Evolutionary conservation across 92 coral and sea anemone genomes (phyloP), one percentile per base, ranked within the genome.

Genomic region (Zoanthus gigantus): DNA sequence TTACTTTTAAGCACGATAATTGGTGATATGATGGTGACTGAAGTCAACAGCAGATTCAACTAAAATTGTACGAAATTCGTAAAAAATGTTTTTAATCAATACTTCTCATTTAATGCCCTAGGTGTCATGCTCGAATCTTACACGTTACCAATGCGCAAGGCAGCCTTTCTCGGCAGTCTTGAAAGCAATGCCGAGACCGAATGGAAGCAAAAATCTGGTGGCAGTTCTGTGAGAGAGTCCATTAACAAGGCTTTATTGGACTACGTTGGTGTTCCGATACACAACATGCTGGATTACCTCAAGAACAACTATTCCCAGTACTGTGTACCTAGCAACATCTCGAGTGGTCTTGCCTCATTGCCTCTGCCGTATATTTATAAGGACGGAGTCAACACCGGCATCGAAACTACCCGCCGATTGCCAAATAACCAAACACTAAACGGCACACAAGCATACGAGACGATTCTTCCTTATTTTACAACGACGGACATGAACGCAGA

Each of bases 341-440:
- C 99, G 42, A 97, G 99, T 67, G 99, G 99, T 8, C 92, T 97
- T 1, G 98, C 99, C 6, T 92, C 91, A 7, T 91, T 97, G 3
- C 99, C 99, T 4, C 69, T 97, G 71, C 79, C 88, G 9, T 95
- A 87, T 53, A 93, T 97, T 9, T 97, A 95, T 87, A 79, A 63
- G 14, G 91, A 94, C 83, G 95, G 96, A 3, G 84, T 52, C 9
- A 90, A 86, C 44, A 97, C 98, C 0, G 83, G 87, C 15, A 74
- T 60, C 15, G 86, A 74, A 76, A 95, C 99, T 4, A 92, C 97
- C 1, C 83, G 83, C 28, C 67, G 29, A n/a, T 91, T 97, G 10
- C 99, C 99, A 0, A 84, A 34, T 65, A 95, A 97, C 14, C 96
- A 95, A 63, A 86, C 85, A 17, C 88, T 97, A 13, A 79, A 48